phyloP scores from a whole-genome alignment of 2,797 vertebrate species.

The Phataginus tricuspis region DNA sequence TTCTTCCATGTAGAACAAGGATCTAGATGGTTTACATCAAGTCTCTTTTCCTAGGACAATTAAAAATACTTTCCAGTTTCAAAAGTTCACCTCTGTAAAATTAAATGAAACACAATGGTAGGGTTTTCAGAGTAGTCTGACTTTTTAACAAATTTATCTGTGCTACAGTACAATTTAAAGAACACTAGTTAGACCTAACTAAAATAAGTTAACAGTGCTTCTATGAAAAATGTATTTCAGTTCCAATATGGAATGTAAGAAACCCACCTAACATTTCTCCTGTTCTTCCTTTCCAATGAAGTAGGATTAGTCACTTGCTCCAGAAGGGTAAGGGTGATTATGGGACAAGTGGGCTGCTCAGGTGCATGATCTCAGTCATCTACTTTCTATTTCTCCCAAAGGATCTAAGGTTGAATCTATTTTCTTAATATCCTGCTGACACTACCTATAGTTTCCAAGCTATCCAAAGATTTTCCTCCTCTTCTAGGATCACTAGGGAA shows the following conservation, averaged over 20 bases:
- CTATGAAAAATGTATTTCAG: constrained; percentile 1
- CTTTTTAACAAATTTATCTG: background rate
- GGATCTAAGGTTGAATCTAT: background rate
- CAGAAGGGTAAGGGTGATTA: constrained; percentile 26
- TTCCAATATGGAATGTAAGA: constrained; percentile 12
- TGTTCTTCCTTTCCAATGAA: background rate
- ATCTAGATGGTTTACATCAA: background rate
- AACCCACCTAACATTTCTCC: background rate
- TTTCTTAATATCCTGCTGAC: background rate
- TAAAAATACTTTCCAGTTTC: background rate
- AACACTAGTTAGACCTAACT: background rate
- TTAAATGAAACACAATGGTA: background rate
- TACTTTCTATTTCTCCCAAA: background rate
- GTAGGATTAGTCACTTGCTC: background rate
- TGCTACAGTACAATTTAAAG: background rate
- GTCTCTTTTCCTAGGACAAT: background rate
- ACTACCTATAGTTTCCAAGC: background rate
- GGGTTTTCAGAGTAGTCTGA: background rate
- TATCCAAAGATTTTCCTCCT: background rate
- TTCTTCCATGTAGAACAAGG: background rate
- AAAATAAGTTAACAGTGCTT: background rate
- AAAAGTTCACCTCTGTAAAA: constrained; percentile 29
- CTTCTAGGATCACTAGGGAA: background rate
- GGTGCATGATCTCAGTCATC: background rate
- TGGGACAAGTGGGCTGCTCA: background rate